These are phyloP conservation scores for Podocnemis expansa DNA, from an alignment of 2,113 vertebrate genomes.

Conservation along the genomic window DNA sequence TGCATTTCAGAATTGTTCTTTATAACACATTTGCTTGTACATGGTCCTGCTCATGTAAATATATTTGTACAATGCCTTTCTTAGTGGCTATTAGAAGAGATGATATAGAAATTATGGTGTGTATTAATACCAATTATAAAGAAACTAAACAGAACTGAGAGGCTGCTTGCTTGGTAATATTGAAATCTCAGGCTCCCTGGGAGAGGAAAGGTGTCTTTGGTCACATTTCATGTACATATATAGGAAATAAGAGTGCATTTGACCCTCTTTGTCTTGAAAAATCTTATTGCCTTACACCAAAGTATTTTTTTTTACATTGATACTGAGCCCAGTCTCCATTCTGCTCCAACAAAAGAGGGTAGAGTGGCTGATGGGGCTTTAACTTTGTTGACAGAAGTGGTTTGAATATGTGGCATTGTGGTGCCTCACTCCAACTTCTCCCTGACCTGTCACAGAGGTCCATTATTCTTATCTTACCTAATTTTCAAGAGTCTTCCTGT, in stretches of 20 bases:
- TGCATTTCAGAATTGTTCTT: neutral
- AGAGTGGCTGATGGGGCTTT: neutral
- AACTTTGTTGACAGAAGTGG: neutral
- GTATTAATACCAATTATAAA: neutral
- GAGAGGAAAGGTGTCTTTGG: neutral
- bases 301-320: neutral
- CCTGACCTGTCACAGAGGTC: neutral
- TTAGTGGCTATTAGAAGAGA: neutral
- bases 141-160: neutral
- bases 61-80: neutral
- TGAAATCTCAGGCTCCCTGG: neutral
- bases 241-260: neutral
- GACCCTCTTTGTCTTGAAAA: neutral
- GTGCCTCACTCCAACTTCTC: neutral
- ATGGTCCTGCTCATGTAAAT: neutral
- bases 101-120: neutral
- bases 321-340: neutral
- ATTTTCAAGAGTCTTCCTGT: neutral
- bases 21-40: neutral
- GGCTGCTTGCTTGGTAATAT: neutral
- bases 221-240: neutral
- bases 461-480: neutral
- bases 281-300: rapidly evolving
- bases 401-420: neutral
- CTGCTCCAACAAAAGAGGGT: neutral